These are phyloP conservation scores for Dinoponera quadriceps DNA, from an alignment of 1,140 invertebrate genomes.

Conservation along the genomic window DNA sequence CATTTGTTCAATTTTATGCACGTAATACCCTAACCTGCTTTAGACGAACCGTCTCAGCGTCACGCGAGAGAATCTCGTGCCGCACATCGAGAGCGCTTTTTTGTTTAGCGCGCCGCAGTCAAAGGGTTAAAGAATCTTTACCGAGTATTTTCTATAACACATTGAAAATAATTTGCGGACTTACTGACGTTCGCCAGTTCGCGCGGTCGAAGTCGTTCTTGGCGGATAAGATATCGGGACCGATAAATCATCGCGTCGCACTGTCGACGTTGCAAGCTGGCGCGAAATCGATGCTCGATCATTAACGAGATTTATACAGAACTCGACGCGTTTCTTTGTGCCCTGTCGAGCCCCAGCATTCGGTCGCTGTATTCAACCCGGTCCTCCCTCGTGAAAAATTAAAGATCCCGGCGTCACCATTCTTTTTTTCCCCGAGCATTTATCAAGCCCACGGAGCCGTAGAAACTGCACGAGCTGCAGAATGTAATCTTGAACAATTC, in stretches of 20 bases:
- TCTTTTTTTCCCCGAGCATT: conserved; percentile 75
- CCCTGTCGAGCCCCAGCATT: conserved; percentile 30
- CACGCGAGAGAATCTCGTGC: too few relatives aligned
- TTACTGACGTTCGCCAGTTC: conserved; percentile 14
- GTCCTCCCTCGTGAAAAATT: conserved; percentile 77
- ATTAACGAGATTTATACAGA: conserved; percentile 71
- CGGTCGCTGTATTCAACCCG: conserved; percentile 63
- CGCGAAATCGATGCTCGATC: conserved; percentile 71
- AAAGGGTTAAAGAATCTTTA: conserved; percentile 42
- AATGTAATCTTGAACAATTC: conserved; percentile 81
- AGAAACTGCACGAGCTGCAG: conserved; percentile 78
- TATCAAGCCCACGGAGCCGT: conserved; percentile 77
- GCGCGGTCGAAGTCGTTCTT: background rate
- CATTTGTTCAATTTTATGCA: too few relatives aligned
- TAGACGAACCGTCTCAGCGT: too few relatives aligned
- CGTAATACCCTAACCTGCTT: too few relatives aligned
- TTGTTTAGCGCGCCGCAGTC: too few relatives aligned
- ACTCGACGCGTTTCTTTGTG: conserved; percentile 41
- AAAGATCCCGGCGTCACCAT: conserved; percentile 69
- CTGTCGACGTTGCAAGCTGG: conserved; percentile 47
- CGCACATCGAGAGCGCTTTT: too few relatives aligned
- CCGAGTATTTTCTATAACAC: background rate
- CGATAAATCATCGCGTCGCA: conserved; percentile 48
- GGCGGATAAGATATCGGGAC: conserved; percentile 23
- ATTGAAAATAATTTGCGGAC: conserved; percentile 11